Evolutionary conservation across 1,140 invertebrate genomes (phyloP).

Genomic region (Arctopsyche grandis): DNA sequence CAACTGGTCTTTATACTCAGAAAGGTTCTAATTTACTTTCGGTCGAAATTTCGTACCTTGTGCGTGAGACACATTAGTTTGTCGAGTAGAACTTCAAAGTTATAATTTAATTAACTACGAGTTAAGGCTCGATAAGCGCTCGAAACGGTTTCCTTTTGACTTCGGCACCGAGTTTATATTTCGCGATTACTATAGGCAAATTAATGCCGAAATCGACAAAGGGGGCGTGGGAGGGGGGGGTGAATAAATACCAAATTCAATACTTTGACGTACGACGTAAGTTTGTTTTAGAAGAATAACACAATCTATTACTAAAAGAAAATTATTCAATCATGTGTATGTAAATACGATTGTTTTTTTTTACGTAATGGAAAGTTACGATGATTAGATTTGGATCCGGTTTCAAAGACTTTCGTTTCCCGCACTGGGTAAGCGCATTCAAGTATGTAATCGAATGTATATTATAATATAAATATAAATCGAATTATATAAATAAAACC

Average conservation of each 20-base stretch:
- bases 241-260: background rate
- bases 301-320: background rate
- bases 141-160: slow-evolving; percentile 28
- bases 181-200: slow-evolving; percentile 22
- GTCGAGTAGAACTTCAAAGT: slow-evolving; percentile 21
- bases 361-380: slow-evolving; percentile 19
- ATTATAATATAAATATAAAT: too few species aligned
- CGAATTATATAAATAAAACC: too few species aligned
- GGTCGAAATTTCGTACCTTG: slow-evolving; percentile 18
- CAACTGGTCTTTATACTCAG: slow-evolving; percentile 12
- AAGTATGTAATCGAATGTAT: too few species aligned
- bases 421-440: background rate
- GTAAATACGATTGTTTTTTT: slow-evolving; percentile 13
- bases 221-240: background rate
- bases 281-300: background rate
- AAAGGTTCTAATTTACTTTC: slow-evolving; percentile 6
- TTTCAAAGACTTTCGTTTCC: slow-evolving; percentile 20
- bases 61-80: slow-evolving; percentile 30
- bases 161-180: slow-evolving; percentile 8
- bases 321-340: background rate
- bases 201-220: background rate
- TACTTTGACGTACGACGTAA: background rate
- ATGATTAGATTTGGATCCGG: slow-evolving; percentile 30
- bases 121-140: slow-evolving; percentile 22
- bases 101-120: slow-evolving; percentile 25